Evolutionary conservation across 2,797 vertebrate species (phyloP).

Genomic region (Arctocebus calabarensis): DNA sequence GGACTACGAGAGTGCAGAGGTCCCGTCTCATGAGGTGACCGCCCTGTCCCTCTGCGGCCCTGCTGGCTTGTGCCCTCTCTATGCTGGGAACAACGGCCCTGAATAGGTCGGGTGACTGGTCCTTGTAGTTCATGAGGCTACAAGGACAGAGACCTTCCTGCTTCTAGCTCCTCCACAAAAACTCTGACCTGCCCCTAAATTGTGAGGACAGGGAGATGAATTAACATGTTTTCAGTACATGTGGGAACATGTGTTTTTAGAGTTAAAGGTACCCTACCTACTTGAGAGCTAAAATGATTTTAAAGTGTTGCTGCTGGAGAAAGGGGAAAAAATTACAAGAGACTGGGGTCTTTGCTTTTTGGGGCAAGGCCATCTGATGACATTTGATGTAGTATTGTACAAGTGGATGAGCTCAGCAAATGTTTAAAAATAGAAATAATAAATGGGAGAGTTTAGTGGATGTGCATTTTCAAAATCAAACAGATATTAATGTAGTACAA

Average conservation of each 20-base stretch:
- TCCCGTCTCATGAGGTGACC: neutral
- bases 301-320: neutral
- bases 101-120: fast-evolving
- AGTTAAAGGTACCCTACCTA: neutral
- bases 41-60: neutral
- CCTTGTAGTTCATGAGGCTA: neutral
- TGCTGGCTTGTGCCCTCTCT: no score
- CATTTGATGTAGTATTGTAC: neutral
- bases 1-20: fast-evolving
- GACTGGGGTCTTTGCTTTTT: neutral
- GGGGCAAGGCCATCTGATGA: neutral
- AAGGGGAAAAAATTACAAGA: neutral
- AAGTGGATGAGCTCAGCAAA: neutral
- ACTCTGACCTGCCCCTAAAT: neutral
- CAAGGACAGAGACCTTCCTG: no score
- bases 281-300: neutral
- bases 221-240: neutral
- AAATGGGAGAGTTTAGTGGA: neutral
- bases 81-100: fast-evolving
- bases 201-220: neutral
- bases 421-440: neutral
- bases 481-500: neutral
- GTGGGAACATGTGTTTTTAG: neutral
- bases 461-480: neutral
- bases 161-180: neutral